A percentile compares a stretch with the other conserved stretches of the same genome.
Conservation (phyloP, 1,140 invertebrate genomes). For the Tribolium madens region DNA sequence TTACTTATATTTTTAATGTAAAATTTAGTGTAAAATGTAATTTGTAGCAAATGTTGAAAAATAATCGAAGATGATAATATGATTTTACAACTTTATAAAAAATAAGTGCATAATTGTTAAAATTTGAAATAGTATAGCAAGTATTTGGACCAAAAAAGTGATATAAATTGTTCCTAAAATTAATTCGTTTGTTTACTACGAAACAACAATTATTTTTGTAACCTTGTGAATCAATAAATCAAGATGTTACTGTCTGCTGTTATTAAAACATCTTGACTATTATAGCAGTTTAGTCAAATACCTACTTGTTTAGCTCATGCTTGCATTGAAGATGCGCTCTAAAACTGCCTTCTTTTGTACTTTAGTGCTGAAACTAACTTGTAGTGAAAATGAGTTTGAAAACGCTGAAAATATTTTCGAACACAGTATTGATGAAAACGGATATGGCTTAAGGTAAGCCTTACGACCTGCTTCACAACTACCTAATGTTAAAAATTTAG, state of each 20-base stretch:
- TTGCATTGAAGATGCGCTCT: neutral
- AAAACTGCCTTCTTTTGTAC: neutral
- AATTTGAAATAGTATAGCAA: neutral
- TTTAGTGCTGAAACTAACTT: neutral
- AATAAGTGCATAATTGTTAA: too few species aligned
- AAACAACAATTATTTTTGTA: neutral
- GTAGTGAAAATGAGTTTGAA: neutral
- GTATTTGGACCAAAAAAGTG: too few species aligned
- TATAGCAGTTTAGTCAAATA: too few species aligned
- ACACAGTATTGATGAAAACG: neutral
- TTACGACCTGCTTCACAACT: neutral
- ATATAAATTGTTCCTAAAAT: neutral
- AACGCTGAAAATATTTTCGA: neutral
- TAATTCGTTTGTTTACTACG: neutral
- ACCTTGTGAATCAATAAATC: neutral
- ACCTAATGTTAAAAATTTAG: neutral
- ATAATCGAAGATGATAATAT: too few species aligned
- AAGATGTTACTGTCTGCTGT: neutral
- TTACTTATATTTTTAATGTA: neutral
- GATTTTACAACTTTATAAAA: too few species aligned
- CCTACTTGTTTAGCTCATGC: neutral
- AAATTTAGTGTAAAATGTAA: neutral
- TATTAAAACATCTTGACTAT: too few species aligned
- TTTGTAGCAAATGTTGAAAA: too few species aligned
- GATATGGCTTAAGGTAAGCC: neutral